Conservation (phyloP, 2,797 vertebrate genomes). For the Mormyrus hasselquistii region DNA sequence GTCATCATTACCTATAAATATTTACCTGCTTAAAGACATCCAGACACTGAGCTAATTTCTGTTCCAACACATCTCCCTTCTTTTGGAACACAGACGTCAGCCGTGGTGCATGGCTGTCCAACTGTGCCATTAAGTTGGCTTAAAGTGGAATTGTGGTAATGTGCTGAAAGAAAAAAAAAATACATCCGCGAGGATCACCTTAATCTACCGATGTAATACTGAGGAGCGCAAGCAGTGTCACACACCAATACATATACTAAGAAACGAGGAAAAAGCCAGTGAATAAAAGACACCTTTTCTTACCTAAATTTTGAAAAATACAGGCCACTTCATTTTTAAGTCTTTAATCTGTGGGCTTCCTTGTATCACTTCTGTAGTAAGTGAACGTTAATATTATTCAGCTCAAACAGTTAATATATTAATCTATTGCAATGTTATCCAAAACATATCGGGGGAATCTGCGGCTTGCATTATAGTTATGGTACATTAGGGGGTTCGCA, state of each 20-base stretch:
- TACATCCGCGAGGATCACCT: no score
- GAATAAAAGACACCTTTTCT: neutral
- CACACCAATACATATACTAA: no score
- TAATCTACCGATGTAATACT: no score
- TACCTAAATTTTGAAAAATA: constrained; percentile 17
- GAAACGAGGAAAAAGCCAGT: no score
- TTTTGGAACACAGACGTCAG: constrained; percentile 26
- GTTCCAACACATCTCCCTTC: constrained; percentile 22
- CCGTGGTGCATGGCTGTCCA: constrained; percentile 22
- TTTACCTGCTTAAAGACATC: neutral
- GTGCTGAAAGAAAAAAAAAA: neutral
- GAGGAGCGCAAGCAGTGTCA: no score
- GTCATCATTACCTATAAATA: no score
- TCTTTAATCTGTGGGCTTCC: neutral
- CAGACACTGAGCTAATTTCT: constrained; percentile 27
- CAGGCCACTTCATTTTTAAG: constrained; percentile 20
- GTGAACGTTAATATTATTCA: no score
- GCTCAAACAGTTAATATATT: no score
- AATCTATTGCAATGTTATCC: no score
- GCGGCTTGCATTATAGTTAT: no score
- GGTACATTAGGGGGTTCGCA: no score
- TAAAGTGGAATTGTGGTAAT: constrained; percentile 22
- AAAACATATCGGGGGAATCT: no score
- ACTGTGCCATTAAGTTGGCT: constrained; percentile 27
- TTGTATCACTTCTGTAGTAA: neutral